Conservation (phyloP, 2,797 vertebrate species). For the Tadarida brasiliensis region DNA sequence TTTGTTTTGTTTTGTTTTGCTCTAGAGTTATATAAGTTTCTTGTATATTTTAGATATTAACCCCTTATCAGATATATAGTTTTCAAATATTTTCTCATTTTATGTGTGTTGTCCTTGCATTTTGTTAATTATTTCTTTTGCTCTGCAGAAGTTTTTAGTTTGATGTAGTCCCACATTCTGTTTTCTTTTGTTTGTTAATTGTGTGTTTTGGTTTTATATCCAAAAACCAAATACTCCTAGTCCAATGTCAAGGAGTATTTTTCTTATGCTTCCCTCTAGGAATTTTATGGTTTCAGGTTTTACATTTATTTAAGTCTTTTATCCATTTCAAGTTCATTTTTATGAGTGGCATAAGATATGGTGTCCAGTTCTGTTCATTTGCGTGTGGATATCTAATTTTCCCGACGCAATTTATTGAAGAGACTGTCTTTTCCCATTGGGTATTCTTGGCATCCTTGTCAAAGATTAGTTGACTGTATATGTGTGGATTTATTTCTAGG, state of each 20-base stretch:
- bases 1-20: not conserved
- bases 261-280: not conserved
- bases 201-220: not conserved
- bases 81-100: not conserved
- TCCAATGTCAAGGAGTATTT: not conserved
- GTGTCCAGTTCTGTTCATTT: not conserved
- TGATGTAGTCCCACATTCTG: not conserved
- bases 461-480: not conserved
- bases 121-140: not conserved
- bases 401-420: not conserved
- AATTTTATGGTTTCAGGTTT: not conserved
- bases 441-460: not conserved
- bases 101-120: not conserved
- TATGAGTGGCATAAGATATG: not conserved
- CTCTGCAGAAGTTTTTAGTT: not conserved
- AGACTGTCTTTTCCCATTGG: not conserved
- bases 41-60: not conserved
- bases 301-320: too few relatives aligned
- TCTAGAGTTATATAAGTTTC: not conserved
- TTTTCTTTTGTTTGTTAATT: not conserved
- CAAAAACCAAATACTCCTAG: not conserved
- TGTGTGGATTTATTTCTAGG: not conserved
- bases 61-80: not conserved
- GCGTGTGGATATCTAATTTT: not conserved
- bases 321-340: not conserved